Conservation (phyloP, 2,113 vertebrate species). For the Melospiza melodia region DNA sequence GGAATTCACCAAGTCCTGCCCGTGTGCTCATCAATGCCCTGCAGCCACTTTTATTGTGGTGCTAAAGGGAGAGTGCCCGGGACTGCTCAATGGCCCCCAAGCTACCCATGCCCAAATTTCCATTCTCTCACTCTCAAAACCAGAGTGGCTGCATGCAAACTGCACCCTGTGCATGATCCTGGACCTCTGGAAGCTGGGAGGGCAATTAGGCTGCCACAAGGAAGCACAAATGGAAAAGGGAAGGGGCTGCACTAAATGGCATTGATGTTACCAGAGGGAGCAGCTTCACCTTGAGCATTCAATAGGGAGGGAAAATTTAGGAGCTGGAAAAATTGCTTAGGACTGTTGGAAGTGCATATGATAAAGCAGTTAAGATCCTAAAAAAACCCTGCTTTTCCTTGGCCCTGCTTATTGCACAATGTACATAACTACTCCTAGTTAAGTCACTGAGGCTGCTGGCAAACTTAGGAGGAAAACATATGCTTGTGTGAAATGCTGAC, state of each 20-base stretch:
- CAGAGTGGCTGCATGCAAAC: not conserved
- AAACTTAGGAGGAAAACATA: slow-evolving; percentile 6
- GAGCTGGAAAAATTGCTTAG: not conserved
- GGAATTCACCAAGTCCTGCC: not conserved
- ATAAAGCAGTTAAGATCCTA: not conserved
- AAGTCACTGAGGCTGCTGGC: not conserved
- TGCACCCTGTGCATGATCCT: fast-evolving
- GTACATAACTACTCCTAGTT: not conserved
- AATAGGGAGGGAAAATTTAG: not conserved
- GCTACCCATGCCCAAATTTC: not conserved
- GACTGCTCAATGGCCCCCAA: not conserved
- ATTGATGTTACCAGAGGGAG: not conserved
- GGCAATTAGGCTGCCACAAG: not conserved
- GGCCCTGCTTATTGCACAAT: not conserved
- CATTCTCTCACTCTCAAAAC: not conserved
- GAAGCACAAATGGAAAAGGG: not conserved
- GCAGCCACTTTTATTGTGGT: not conserved
- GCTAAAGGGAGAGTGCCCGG: not conserved
- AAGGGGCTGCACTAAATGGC: not conserved
- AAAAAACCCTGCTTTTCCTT: not conserved
- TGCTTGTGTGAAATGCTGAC: slow-evolving; percentile 31
- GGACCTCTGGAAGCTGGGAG: not conserved
- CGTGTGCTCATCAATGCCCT: not conserved
- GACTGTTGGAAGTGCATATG: not conserved
- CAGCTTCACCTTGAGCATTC: not conserved